Evolutionary conservation across 2,113 vertebrate genomes (phyloP).

Genomic region (Crotalus helleri): DNA sequence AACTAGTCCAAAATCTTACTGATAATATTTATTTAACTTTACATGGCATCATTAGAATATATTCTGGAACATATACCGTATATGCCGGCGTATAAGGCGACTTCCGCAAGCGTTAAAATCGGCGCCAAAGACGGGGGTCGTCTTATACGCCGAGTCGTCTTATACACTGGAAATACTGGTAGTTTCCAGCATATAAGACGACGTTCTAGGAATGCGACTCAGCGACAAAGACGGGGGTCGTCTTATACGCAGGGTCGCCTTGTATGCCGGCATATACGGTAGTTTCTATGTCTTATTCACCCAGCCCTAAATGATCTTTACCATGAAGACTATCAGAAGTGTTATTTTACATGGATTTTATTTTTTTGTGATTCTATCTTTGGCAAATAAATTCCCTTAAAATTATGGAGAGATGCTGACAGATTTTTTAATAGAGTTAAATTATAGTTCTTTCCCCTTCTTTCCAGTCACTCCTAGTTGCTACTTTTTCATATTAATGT

Average conservation of each 20-base stretch:
- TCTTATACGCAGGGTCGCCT: no score
- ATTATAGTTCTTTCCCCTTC: neutral
- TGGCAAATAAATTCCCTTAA: neutral
- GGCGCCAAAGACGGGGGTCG: no score
- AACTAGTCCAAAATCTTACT: neutral
- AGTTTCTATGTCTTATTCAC: neutral
- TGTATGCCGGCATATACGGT: no score
- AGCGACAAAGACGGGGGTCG: no score
- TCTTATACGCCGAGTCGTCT: no score
- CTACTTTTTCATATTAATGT: conserved; percentile 41
- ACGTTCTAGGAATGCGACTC: no score
- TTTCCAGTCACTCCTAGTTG: conserved; percentile 19
- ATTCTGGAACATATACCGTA: neutral
- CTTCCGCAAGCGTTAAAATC: no score
- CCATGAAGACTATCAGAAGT: neutral
- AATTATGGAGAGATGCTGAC: neutral
- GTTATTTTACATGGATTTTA: neutral
- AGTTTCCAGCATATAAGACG: no score
- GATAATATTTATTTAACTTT: neutral
- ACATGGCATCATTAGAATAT: neutral
- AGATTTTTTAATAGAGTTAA: neutral
- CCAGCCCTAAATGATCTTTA: neutral
- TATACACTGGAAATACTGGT: no score
- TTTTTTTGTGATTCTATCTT: neutral
- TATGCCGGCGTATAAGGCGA: no score